Conservation (phyloP, 2,113 vertebrate species). For the Limanda limanda region DNA sequence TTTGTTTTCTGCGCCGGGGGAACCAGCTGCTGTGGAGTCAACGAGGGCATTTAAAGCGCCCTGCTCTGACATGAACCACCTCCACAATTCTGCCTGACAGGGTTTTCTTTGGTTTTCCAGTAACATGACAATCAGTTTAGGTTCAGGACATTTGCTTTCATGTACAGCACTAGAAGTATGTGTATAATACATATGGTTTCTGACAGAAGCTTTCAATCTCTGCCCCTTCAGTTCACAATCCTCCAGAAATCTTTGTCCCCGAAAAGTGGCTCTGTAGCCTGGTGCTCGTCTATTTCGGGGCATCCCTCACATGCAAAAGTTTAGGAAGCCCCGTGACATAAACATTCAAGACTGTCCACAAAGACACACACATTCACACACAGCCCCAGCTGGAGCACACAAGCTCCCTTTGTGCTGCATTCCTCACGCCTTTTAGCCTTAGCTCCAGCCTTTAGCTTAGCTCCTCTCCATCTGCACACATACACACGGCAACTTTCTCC, state of each 20-base stretch:
- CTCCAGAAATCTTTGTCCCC: slow-evolving; percentile 8
- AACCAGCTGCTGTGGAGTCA: slow-evolving; percentile 45
- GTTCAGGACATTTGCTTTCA: slow-evolving; percentile 2
- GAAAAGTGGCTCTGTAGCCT: slow-evolving; percentile 15
- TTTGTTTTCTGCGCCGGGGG: slow-evolving; percentile 36
- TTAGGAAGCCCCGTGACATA: slow-evolving; percentile 67
- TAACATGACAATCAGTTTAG: slow-evolving; percentile 3
- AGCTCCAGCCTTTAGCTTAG: slow-evolving; percentile 76
- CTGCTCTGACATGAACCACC: slow-evolving; percentile 51
- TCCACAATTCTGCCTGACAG: neutral
- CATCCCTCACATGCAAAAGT: slow-evolving; percentile 69
- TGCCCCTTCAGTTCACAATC: slow-evolving; percentile 3
- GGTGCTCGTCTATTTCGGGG: slow-evolving; percentile 44
- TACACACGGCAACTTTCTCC: slow-evolving; percentile 70
- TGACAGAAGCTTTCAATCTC: slow-evolving; percentile 2
- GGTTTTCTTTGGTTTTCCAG: slow-evolving; percentile 3
- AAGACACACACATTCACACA: slow-evolving; percentile 48
- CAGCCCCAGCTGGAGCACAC: slow-evolving; percentile 78
- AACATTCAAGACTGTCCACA: slow-evolving; percentile 63
- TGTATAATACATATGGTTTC: neutral
- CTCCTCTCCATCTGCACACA: slow-evolving; percentile 65
- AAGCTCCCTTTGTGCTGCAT: slow-evolving; percentile 82
- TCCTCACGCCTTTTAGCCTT: slow-evolving; percentile 75
- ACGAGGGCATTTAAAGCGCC: slow-evolving; percentile 47
- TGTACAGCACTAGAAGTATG: neutral